Evolutionary conservation across 1,140 invertebrate genomes (phyloP).

Genomic region (Drosophila burlai): DNA sequence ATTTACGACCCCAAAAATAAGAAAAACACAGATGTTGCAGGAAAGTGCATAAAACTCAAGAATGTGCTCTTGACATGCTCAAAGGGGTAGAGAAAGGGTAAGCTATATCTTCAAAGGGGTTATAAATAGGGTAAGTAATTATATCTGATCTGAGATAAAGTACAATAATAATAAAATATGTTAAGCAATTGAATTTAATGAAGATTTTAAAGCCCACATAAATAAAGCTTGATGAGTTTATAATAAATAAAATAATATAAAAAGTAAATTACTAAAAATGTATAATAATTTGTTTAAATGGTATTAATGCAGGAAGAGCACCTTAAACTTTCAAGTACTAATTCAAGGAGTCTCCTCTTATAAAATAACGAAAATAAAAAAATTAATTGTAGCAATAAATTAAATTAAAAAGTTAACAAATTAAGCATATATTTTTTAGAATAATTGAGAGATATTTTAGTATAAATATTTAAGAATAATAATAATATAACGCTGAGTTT

Average conservation of each 20-base stretch:
- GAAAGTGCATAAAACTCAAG: conserved; percentile 12
- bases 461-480: not conserved
- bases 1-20: conserved; percentile 18
- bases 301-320: no score
- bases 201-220: not conserved
- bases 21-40: conserved; percentile 2
- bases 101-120: conserved; percentile 4
- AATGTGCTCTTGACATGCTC: conserved; percentile 10
- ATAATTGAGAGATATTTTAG: no score
- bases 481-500: no score
- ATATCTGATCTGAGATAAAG: not conserved
- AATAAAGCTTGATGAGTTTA: no score
- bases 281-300: no score
- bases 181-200: not conserved
- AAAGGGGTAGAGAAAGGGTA: not conserved
- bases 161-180: not conserved
- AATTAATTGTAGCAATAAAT: no score
- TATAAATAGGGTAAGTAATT: not conserved
- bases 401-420: no score
- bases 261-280: no score
- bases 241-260: not conserved
- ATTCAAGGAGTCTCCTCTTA: no score
- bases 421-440: no score
- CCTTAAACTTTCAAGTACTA: no score
- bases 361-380: not conserved